Evolutionary conservation across 2,797 vertebrate genomes (phyloP), one percentile per base, ranked within the genome.

Genomic region (Eleutherodactylus coqui): DNA sequence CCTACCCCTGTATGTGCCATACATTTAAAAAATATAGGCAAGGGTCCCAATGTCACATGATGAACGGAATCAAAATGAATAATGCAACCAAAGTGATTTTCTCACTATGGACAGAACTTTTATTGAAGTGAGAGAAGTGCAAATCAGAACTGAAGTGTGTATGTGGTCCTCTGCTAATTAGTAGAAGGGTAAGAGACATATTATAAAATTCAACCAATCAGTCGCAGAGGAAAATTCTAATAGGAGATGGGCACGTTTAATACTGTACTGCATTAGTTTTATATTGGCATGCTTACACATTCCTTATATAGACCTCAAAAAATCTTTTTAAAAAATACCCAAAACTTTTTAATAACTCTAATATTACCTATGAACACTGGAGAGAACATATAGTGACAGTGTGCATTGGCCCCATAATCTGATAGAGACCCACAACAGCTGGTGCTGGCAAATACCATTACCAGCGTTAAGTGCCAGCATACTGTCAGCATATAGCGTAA

Each of bases 401-500:
- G 47, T 70, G 67, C 79, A 38, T 72, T 62, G 55, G 16, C 82
- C 36, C 82, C 38, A 84, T 76, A 62, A 75, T 62, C 53, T 78
- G 32, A 73, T 17, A 78, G 53, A 75, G 77, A 75, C 49, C 43
- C 58, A 72, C 58, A 77, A 38, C 51, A 85, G 60, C 72, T 85
- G 45, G 51, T 55, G 10, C 67, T 62, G 77, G 67, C 77, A 75
- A 62, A 43, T 29, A 62, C 51, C 53, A 49, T 73, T 75, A 47
- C 76, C 77, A 62, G 16, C 53, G 21, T 32, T n/a, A 41, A 47
- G 62, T 85, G 36, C 85, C 70, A 82, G 24, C 70, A 81, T 67
- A 81, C 70, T 51, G 78, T 86, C 84, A 79, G 47, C 51, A 69
- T 80, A 72, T 73, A 86, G 29, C 38, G 51, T 75, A 75, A 58